Conservation (phyloP, 2,113 vertebrate species). For the Neomonachus schauinslandi region DNA sequence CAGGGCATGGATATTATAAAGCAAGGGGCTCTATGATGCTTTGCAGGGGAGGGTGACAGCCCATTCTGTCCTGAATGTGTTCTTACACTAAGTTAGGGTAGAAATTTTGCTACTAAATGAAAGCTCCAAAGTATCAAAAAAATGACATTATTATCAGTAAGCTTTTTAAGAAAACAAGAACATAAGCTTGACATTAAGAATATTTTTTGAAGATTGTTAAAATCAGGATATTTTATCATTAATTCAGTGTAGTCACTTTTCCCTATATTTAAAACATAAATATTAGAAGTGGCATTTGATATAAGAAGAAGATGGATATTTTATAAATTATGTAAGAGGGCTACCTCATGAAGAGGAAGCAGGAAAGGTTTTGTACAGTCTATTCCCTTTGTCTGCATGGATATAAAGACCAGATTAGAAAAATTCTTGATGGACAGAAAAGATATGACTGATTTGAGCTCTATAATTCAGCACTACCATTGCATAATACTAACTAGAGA, state of each 20-base stretch:
- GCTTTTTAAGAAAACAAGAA: background rate
- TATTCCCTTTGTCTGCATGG: background rate
- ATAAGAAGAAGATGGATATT: background rate
- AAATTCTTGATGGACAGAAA: background rate
- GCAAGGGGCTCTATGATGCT: background rate
- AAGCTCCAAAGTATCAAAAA: background rate
- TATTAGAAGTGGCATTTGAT: background rate
- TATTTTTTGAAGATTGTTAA: background rate
- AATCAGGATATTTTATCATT: background rate
- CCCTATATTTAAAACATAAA: background rate
- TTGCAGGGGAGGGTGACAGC: fast-evolving
- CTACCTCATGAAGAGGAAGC: background rate
- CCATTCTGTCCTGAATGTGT: background rate
- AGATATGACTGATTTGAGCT: background rate
- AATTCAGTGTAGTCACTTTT: background rate
- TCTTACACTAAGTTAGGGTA: background rate
- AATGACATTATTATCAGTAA: background rate
- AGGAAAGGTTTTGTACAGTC: background rate
- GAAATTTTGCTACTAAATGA: background rate
- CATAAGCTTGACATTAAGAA: background rate
- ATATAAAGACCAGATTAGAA: background rate
- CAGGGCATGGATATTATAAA: background rate
- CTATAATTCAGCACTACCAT: background rate
- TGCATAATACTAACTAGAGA: background rate
- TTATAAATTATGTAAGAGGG: background rate